phyloP scores from a whole-genome alignment of 2,888 invertebrate species.

The Rutpela maculata region DNA sequence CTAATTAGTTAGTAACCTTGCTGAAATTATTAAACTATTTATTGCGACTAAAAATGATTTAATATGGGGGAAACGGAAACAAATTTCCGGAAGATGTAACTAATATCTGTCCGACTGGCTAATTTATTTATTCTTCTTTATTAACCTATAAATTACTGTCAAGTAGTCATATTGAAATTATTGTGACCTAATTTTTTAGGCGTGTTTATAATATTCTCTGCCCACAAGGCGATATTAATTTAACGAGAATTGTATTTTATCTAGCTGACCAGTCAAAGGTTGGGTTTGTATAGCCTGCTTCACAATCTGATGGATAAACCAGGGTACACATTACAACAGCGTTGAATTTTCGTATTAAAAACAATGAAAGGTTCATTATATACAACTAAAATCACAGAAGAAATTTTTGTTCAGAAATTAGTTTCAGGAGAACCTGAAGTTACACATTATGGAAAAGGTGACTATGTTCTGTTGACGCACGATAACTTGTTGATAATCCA shows the following conservation, averaged over 20 bases:
- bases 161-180: conserved; percentile 25
- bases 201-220: conserved; percentile 2
- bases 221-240: conserved; percentile 1
- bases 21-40: background rate
- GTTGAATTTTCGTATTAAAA: too few species aligned
- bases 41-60: background rate
- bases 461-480: too few species aligned
- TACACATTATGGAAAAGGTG: too few species aligned
- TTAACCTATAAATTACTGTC: conserved; percentile 6
- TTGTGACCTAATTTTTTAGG: conserved; percentile 30
- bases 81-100: conserved; percentile 18
- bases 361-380: too few species aligned
- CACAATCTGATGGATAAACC: background rate
- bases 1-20: background rate
- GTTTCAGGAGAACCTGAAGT: too few species aligned
- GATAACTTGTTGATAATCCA: too few species aligned
- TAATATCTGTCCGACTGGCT: background rate
- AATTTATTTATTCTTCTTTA: conserved; percentile 3
- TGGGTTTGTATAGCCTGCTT: background rate
- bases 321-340: background rate
- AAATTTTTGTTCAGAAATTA: too few species aligned
- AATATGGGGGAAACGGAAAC: background rate
- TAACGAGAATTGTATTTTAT: conserved; percentile 5
- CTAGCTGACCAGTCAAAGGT: background rate
- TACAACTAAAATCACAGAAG: too few species aligned